Percentiles rank a stretch among this genome's conserved stretches.
phyloP scores from a whole-genome alignment of 30 jellyfish, hydroid and myxozoan species.

The Aurelia aurita complex sp. Pacific region DNA sequence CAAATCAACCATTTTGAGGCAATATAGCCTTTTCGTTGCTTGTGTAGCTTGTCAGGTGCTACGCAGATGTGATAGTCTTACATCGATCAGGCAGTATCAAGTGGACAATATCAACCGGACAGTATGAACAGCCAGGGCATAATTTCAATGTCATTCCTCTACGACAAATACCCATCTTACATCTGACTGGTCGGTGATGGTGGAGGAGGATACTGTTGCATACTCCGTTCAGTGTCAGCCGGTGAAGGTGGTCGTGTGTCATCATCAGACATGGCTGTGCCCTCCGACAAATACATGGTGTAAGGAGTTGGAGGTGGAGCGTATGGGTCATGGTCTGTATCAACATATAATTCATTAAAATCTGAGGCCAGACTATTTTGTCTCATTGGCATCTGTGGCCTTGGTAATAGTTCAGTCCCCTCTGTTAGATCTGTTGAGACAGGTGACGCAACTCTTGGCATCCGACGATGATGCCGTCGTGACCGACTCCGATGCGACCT shows the following conservation, averaged over 20 bases:
- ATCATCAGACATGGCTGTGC: slow-evolving; percentile 57
- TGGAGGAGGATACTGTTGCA: slow-evolving; percentile 97
- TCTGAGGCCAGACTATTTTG: slow-evolving; percentile 55
- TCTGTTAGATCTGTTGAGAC: slow-evolving; percentile 53
- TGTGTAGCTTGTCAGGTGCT: too few relatives aligned
- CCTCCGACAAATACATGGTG: slow-evolving; percentile 80
- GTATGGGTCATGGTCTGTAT: slow-evolving; percentile 59
- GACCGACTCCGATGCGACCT: slow-evolving; percentile 59
- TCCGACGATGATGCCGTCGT: slow-evolving; percentile 65
- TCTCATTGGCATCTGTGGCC: slow-evolving; percentile 51
- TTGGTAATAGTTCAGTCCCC: slow-evolving; percentile 59
- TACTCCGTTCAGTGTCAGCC: slow-evolving; percentile 75
- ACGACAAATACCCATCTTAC: neutral
- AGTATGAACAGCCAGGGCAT: too few relatives aligned
- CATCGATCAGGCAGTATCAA: too few relatives aligned
- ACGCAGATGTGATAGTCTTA: too few relatives aligned
- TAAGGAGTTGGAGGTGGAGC: slow-evolving; percentile 98
- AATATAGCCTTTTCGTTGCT: too few relatives aligned
- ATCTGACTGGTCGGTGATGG: slow-evolving; percentile 98
- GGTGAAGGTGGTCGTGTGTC: slow-evolving; percentile 92
- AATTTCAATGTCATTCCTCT: too few relatives aligned
- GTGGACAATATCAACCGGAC: too few relatives aligned
- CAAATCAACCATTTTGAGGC: too few relatives aligned
- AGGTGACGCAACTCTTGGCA: slow-evolving; percentile 65
- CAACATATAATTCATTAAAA: slow-evolving; percentile 44